Conservation (phyloP, 2,113 vertebrate species). For the Python bivittatus region DNA sequence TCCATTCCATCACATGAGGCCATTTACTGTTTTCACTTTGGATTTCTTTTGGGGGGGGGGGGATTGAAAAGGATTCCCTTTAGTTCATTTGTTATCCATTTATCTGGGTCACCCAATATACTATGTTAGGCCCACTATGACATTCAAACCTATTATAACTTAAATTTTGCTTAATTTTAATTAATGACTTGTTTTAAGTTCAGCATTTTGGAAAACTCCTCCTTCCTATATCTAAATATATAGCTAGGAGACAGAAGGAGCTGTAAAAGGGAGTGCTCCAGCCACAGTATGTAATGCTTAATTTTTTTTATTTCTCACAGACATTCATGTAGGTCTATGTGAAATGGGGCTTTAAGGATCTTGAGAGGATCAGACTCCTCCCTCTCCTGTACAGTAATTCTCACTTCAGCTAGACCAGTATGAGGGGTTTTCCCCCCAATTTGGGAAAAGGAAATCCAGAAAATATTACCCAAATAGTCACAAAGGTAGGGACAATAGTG, state of each 20-base stretch:
- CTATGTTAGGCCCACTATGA: not conserved
- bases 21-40: not conserved
- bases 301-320: not conserved
- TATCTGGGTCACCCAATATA: not conserved
- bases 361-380: not conserved
- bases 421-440: not conserved
- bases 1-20: too few relatives aligned
- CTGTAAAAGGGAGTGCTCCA: not conserved
- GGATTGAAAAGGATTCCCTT: not conserved
- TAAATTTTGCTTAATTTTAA: not conserved
- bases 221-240: not conserved
- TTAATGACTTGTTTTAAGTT: not conserved
- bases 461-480: not conserved
- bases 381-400: not conserved
- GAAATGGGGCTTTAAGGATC: not conserved
- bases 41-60: not conserved
- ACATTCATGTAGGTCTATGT: not conserved
- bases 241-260: not conserved
- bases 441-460: not conserved
- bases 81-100: not conserved
- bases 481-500: not conserved
- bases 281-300: not conserved
- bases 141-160: not conserved
- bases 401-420: not conserved
- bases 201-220: not conserved